Evolutionary conservation across 1,140 invertebrate genomes (phyloP).

Genomic region (Eubasilissa regina): DNA sequence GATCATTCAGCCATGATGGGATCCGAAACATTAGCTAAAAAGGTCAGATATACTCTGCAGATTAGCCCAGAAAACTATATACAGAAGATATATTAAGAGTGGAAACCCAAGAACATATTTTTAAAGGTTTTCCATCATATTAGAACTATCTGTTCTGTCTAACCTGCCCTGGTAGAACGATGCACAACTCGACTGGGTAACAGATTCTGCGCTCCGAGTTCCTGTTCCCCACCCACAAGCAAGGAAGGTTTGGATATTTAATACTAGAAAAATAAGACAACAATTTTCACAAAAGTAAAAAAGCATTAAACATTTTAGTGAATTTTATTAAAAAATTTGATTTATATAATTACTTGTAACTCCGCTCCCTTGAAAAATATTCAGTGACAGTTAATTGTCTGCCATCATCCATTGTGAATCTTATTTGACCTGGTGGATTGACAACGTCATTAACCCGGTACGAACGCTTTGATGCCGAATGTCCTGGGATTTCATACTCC

Average conservation of each 20-base stretch:
- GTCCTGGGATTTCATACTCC: slow-evolving; percentile 69
- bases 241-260: slow-evolving; percentile 70
- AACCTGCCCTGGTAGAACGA: slow-evolving; percentile 73
- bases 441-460: slow-evolving; percentile 73
- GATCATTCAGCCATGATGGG: too few relatives aligned
- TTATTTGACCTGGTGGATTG: slow-evolving; percentile 60
- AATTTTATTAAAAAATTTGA: not conserved
- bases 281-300: not conserved
- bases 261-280: slow-evolving; percentile 62
- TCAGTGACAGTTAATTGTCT: slow-evolving; percentile 66
- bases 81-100: too few relatives aligned
- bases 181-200: slow-evolving; percentile 75
- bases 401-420: slow-evolving; percentile 66
- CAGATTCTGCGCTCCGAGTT: slow-evolving; percentile 64
- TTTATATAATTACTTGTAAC: slow-evolving; percentile 44
- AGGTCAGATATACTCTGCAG: too few relatives aligned
- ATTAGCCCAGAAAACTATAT: too few relatives aligned
- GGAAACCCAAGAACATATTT: too few relatives aligned
- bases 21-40: too few relatives aligned
- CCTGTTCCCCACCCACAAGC: slow-evolving; percentile 71
- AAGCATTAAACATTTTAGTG: not conserved
- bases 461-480: slow-evolving; percentile 58
- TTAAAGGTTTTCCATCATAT: too few relatives aligned
- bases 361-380: slow-evolving; percentile 68
- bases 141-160: too few relatives aligned